phyloP scores from a whole-genome alignment of 2,888 invertebrate genomes.

The Lasioglossum zephyrum region DNA sequence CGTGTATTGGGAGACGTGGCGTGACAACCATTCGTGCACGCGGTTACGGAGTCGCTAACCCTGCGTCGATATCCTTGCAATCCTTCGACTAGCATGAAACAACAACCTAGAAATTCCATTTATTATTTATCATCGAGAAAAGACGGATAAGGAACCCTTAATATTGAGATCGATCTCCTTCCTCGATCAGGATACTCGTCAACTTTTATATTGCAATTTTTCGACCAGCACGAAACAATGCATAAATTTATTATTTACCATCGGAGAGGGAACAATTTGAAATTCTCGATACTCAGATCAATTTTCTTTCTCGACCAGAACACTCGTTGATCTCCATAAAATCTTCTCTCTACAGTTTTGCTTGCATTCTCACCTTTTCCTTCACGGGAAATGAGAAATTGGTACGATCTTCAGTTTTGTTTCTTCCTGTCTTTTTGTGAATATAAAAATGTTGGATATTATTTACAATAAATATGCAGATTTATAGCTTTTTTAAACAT shows the following conservation, averaged over 20 bases:
- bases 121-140: not conserved
- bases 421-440: no score
- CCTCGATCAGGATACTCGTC: not conserved
- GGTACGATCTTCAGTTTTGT: no score
- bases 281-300: not conserved
- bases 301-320: not conserved
- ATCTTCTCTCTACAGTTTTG: not conserved
- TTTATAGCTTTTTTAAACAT: no score
- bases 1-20: conserved; percentile 53
- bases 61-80: conserved; percentile 13
- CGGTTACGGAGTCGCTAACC: conserved; percentile 35
- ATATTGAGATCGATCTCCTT: not conserved
- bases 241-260: not conserved
- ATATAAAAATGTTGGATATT: no score
- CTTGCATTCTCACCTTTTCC: not conserved
- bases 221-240: not conserved
- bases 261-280: not conserved
- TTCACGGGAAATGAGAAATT: not conserved
- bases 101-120: not conserved
- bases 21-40: conserved; percentile 48
- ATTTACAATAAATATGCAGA: no score
- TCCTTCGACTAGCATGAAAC: not conserved
- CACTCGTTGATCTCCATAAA: not conserved
- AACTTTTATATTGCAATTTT: not conserved
- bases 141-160: not conserved